These are phyloP conservation scores for Bhutanitis thaidina DNA, from an alignment of 2,888 invertebrate species.

Conservation along the genomic window DNA sequence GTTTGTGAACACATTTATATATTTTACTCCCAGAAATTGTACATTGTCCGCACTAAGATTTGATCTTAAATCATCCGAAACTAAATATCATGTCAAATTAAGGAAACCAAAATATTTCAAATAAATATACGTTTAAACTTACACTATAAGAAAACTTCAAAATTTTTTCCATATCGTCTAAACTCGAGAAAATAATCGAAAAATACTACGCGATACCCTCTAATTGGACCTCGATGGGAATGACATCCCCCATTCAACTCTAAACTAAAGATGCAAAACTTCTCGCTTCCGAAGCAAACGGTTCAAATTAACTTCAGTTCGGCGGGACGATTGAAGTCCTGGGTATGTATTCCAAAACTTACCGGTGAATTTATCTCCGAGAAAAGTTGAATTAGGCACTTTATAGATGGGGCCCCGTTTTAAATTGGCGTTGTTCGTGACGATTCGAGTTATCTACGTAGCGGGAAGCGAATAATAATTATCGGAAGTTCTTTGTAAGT, in stretches of 20 bases:
- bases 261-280: slow-evolving; percentile 22
- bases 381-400: slow-evolving; percentile 39
- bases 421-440: slow-evolving; percentile 19
- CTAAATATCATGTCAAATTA: no score
- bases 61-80: no score
- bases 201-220: slow-evolving; percentile 5
- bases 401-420: slow-evolving; percentile 23
- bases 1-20: no score
- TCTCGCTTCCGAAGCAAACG: slow-evolving; percentile 27
- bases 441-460: slow-evolving; percentile 16
- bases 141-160: not conserved
- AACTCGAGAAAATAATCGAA: not conserved
- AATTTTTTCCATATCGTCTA: not conserved
- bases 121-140: no score
- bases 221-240: slow-evolving; percentile 14
- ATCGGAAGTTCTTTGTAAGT: slow-evolving; percentile 18
- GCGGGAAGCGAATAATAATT: slow-evolving; percentile 17
- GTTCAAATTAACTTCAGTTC: slow-evolving; percentile 34
- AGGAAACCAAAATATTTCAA: no score
- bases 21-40: no score
- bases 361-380: slow-evolving; percentile 35
- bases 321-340: slow-evolving; percentile 30
- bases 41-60: no score
- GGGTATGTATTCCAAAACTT: slow-evolving; percentile 37
- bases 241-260: slow-evolving; percentile 10